These are phyloP conservation scores for Piprites chloris DNA, from an alignment of 2,113 vertebrate genomes.

Conservation along the genomic window DNA sequence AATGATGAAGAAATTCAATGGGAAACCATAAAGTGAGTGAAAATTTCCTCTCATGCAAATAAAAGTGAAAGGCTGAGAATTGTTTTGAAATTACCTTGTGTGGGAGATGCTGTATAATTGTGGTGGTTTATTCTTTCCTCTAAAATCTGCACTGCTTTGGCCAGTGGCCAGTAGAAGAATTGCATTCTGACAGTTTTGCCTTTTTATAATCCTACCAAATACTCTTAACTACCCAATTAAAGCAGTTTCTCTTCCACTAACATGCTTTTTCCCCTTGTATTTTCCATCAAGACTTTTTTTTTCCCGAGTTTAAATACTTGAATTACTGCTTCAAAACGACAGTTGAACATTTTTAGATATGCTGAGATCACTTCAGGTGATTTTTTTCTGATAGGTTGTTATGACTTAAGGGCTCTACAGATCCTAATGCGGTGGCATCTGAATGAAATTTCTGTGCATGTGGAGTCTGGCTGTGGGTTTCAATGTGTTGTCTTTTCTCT, in stretches of 20 bases:
- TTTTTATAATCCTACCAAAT: slow-evolving; percentile 35
- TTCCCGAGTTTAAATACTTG: slow-evolving; percentile 13
- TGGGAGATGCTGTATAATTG: not conserved
- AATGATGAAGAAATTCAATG: not conserved
- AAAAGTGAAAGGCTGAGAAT: not conserved
- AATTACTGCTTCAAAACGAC: slow-evolving; percentile 42
- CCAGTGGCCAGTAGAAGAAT: slow-evolving; percentile 2
- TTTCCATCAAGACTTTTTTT: slow-evolving; percentile 7
- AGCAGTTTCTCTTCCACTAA: slow-evolving; percentile 16
- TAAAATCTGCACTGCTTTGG: slow-evolving; percentile 7
- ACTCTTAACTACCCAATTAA: slow-evolving; percentile 10
- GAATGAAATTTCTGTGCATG: slow-evolving; percentile 33
- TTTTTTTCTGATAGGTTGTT: slow-evolving; percentile 58
- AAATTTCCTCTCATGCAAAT: not conserved
- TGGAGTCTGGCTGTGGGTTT: slow-evolving; percentile 29
- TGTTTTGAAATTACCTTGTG: not conserved
- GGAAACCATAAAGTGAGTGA: not conserved
- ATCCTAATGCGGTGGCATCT: slow-evolving; percentile 15
- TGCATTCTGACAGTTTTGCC: not conserved
- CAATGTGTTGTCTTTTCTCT: slow-evolving; percentile 18
- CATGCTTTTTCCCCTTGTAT: slow-evolving; percentile 19
- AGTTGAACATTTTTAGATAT: slow-evolving; percentile 42
- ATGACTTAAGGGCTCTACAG: slow-evolving; percentile 42
- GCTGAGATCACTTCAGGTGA: slow-evolving; percentile 30
- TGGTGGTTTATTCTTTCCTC: not conserved